These are phyloP conservation scores for Gastracanthus pulcherrimus DNA, from an alignment of 2,888 invertebrate species.

Conservation along the genomic window DNA sequence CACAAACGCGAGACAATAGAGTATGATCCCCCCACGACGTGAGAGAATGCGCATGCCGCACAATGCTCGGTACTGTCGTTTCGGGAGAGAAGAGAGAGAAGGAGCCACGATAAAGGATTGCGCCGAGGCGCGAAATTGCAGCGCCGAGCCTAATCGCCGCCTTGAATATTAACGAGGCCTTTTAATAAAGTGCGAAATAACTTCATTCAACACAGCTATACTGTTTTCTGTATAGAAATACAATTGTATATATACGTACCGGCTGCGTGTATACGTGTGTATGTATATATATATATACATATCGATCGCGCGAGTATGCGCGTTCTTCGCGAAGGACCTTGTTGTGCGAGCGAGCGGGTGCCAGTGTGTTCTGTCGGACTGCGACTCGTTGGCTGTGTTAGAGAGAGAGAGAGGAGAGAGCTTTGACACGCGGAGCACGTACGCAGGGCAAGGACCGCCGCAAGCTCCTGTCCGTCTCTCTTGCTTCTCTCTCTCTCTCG, in stretches of 20 bases:
- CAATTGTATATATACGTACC: background rate
- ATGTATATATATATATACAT: slow-evolving; percentile 49
- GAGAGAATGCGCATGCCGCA: slow-evolving; percentile 2
- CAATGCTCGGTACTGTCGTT: no score
- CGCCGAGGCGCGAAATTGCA: slow-evolving; percentile 24
- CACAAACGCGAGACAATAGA: slow-evolving; percentile 40
- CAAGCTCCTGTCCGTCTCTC: slow-evolving; percentile 71
- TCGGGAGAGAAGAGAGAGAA: no score
- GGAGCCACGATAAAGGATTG: slow-evolving; percentile 30
- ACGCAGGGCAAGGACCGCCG: slow-evolving; percentile 77
- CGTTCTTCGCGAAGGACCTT: slow-evolving; percentile 76
- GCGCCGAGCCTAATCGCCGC: slow-evolving; percentile 20
- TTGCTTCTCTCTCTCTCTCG: slow-evolving; percentile 61
- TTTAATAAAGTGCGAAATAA: slow-evolving; percentile 41
- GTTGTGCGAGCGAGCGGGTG: slow-evolving; percentile 66
- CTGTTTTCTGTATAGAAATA: background rate
- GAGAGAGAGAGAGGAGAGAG: slow-evolving; percentile 60
- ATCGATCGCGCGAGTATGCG: no score
- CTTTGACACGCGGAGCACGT: slow-evolving; percentile 77
- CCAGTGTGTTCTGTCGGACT: slow-evolving; percentile 60
- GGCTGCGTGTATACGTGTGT: no score
- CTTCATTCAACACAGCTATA: background rate
- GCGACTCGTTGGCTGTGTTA: slow-evolving; percentile 67
- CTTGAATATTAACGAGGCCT: slow-evolving; percentile 22
- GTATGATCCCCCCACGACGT: slow-evolving; percentile 10